Base-by-base conservation (phyloP, 2,113 vertebrate species). In the Ammodramus savannarum region DNA sequence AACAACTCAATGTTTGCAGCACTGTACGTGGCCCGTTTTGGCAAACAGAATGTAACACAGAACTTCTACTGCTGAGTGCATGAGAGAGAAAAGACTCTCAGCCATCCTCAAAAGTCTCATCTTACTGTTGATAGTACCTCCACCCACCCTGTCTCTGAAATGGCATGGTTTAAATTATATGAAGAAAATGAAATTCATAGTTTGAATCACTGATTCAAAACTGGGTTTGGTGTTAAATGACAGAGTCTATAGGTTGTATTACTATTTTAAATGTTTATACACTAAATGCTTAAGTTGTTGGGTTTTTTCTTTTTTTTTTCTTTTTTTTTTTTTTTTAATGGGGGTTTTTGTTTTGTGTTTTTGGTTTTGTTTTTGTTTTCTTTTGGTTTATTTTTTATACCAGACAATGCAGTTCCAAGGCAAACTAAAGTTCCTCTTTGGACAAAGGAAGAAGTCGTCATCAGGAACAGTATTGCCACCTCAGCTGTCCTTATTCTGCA, bases 371-470 rank as follows among this genome's bases (percentile, higher is more conserved):
- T 20, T 74, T 46, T 49, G 54, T 48, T 83, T 81, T n/a, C 3
- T 4, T 61, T 54, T 19, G 52, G 8, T 29, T 29, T 52, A 22
- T 62, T 83, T 34, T 6, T 4, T 61, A 65, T 25, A n/a, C 44
- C 96, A 99, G 99, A 99, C 98, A 3, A 99, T 99, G 99, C 99
- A 99, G 97, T 99, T 99, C 96, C 99, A 99, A 97, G 99, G 99
- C 32, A 98, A 98, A 78, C 93, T 99, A 11, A 99, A 99, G 92
- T 99, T 99, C 96, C 98, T 99, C 84, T 98, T 99, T 6, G 99
- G 99, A n/a, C 99, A 99, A 97, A 99, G 98, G 88, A 99, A 98
- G 98, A 99, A 98, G 91, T 97, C 98, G 0, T 93, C 96, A 4
- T 99, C 99, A 2, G 99, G 99, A 44, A 95, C 97, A 3, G 85